These are phyloP conservation scores for Xiphydria camelus DNA, from an alignment of 2,888 invertebrate species.

Conservation along the genomic window DNA sequence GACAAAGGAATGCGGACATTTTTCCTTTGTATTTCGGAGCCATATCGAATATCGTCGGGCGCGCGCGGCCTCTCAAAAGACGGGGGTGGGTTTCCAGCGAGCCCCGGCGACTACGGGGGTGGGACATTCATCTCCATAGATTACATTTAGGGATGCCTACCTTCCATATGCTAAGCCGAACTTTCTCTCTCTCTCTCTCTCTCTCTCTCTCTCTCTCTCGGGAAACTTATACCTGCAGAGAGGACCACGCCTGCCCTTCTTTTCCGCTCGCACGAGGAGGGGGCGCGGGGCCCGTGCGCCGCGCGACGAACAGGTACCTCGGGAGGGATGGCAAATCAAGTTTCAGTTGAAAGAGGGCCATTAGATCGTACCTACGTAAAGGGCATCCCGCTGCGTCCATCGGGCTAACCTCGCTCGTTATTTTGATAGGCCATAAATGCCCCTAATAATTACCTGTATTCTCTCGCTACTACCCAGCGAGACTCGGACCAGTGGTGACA, in stretches of 20 bases:
- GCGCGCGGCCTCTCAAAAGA: constrained; percentile 29
- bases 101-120: constrained; percentile 21
- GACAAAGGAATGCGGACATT: constrained; percentile 15
- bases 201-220: constrained; percentile 15
- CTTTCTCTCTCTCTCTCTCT: too few relatives aligned
- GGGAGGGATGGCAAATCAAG: constrained; percentile 12
- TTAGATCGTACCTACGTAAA: background rate
- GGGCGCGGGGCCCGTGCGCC: constrained; percentile 7
- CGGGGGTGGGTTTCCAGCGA: constrained; percentile 19
- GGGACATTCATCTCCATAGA: constrained; percentile 39
- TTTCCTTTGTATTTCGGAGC: constrained; percentile 21
- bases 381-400: background rate
- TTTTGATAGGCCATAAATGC: constrained; percentile 4
- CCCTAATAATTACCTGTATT: constrained; percentile 1
- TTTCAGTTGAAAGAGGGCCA: background rate
- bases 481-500: too few relatives aligned
- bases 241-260: constrained; percentile 36
- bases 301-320: constrained; percentile 11
- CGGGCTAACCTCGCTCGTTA: constrained; percentile 2
- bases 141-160: constrained; percentile 29
- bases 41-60: constrained; percentile 23
- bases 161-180: constrained; percentile 20
- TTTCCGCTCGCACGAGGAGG: background rate
- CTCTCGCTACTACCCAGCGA: too few relatives aligned
- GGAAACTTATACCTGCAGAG: too few relatives aligned